phyloP scores from a whole-genome alignment of 2,888 invertebrate genomes.

The Ectemnius continuus region DNA sequence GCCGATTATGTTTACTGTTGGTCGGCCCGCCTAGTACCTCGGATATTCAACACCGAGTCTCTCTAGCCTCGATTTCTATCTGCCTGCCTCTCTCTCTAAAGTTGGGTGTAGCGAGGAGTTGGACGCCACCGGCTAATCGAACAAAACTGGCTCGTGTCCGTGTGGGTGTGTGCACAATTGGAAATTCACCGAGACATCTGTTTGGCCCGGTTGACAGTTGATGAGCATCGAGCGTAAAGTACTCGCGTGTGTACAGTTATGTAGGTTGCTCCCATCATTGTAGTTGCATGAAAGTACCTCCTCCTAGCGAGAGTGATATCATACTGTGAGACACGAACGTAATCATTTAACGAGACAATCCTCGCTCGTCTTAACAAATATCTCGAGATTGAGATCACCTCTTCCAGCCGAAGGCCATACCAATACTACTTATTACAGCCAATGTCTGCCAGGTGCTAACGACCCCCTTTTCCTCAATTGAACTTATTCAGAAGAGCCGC shows the following conservation, averaged over 20 bases:
- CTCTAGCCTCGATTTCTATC: background rate
- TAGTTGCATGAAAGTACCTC: conserved; percentile 23
- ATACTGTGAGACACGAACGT: background rate
- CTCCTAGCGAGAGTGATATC: conserved; percentile 3
- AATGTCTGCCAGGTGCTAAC: too few relatives aligned
- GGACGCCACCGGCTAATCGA: background rate
- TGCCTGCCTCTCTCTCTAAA: too few relatives aligned
- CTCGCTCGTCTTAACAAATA: too few relatives aligned
- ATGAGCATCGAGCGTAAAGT: background rate
- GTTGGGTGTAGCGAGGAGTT: background rate
- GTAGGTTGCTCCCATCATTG: conserved; percentile 6
- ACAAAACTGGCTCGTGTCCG: background rate
- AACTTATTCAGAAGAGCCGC: too few relatives aligned
- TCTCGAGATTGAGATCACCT: too few relatives aligned
- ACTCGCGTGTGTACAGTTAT: conserved; percentile 5
- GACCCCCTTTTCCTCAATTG: too few relatives aligned
- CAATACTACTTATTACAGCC: too few relatives aligned
- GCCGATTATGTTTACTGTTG: conserved; percentile 14
- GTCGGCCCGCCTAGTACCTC: background rate
- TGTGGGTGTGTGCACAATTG: conserved; percentile 11
- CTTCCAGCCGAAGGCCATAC: too few relatives aligned
- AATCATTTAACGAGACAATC: too few relatives aligned
- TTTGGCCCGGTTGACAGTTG: conserved; percentile 34
- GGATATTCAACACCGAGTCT: background rate
- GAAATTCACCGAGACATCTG: conserved; percentile 39